Evolutionary conservation across 2,888 invertebrate genomes (phyloP), one percentile per base, ranked within the genome.

Genomic region (Sicus ferrugineus): DNA sequence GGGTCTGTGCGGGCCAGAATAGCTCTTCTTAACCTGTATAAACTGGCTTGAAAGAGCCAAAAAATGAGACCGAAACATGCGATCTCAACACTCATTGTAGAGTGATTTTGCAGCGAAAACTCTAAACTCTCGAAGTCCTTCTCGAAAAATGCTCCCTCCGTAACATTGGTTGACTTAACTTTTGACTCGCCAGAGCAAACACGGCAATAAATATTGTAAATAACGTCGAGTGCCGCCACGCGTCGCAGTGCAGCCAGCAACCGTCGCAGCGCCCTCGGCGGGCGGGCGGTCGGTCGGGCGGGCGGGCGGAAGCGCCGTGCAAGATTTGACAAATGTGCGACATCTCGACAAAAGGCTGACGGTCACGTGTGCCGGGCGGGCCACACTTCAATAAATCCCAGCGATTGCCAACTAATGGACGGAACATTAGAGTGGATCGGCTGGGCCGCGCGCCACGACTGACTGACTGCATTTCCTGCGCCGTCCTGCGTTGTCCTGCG

Each of bases 211-310:
- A 61, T 38, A n/a, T n/a, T n/a, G n/a, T n/a, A 23, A 61, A 61
- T 19, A 42, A 26, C 4, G 26, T 26, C 61, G 61, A 61, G 42
- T 38, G 61, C 19, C 26, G 61, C 61, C 61, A 61, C 61, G 61
- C 26, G 61, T 61, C 61, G 21, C 7, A 34, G 34, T 34, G 14
- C 7, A 34, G 7, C 7, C 14, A n/a, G n/a, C n/a, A n/a, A n/a
- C n/a, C n/a, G n/a, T n/a, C n/a, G n/a, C n/a, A n/a, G n/a, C n/a
- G n/a, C n/a, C n/a, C n/a, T n/a, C n/a, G n/a, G n/a, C n/a, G n/a
- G n/a, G n/a, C n/a, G n/a, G n/a, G n/a, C n/a, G n/a, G n/a, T n/a
- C n/a, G n/a, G n/a, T n/a, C n/a, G n/a, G n/a, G n/a, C n/a, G n/a
- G n/a, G 21, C 21, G 46, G 4, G 6, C 3, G 19, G 9, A n/a